Evolutionary conservation across 2,113 vertebrate species (phyloP), one percentile per base, ranked within the genome.

Genomic region (Herpailurus yagouaroundi): DNA sequence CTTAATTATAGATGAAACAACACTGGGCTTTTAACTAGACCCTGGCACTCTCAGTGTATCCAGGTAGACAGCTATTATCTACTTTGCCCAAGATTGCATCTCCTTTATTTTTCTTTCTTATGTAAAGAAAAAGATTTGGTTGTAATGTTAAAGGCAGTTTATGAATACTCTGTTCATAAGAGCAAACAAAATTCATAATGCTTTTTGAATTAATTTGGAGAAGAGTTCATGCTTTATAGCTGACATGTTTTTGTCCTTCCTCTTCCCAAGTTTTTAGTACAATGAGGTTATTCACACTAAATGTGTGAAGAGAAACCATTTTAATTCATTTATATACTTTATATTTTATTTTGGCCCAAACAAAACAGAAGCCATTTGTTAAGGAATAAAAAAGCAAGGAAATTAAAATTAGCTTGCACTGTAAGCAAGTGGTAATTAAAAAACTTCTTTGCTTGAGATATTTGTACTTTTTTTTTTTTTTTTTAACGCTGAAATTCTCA

Each of bases 261-360:
- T 89, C 13, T 33, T 92, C 31, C 21, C 27, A 81, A 71, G 60
- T 83, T 96, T 96, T 96, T 12, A 92, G 69, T 41, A 77, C 63
- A 96, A n/a, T 89, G n/a, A 93, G 33, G 15, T 88, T 31, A 89
- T 76, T 88, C 36, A 89, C 29, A 69, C 16, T 57, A 52, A 93
- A 64, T 80, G 16, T 29, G 69, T 87, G 48, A 89, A 63, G 71
- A 95, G 6, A 83, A 96, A 92, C 8, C 66, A 71, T 76, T 96
- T 94, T 82, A 90, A 96, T 91, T 95, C 71, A 76, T 92, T 83
- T 89, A 81, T 73, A 82, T 85, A 84, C 64, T 91, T 95, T 95
- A 63, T 64, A 76, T 93, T 91, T 89, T 92, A 16, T 55, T 79
- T 86, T 50, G 36, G 29, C 27, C 36, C 29, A 64, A 94, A 86